Percentiles rank a stretch among this genome's conserved stretches.
phyloP scores from a whole-genome alignment of 2,888 invertebrate species.

The Vanessa cardui region DNA sequence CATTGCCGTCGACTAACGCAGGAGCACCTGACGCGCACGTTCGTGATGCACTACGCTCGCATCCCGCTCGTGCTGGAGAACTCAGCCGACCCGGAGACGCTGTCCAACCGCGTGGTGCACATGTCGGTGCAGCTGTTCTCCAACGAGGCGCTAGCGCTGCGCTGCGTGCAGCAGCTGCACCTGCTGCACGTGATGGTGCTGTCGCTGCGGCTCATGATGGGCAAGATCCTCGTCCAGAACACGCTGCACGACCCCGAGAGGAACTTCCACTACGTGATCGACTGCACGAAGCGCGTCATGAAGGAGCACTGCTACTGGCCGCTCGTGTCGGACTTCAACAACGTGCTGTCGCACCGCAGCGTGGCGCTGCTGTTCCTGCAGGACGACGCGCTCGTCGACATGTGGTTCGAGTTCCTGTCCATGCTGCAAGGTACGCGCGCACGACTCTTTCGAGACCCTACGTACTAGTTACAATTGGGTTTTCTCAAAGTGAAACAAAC shows the following conservation, averaged over 20 bases:
- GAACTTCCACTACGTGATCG: conserved; percentile 95
- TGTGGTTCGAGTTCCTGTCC: conserved; percentile 97
- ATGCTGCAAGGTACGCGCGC: conserved; percentile 94
- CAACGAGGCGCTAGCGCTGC: conserved; percentile 94
- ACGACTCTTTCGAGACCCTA: no score
- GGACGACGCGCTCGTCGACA: conserved; percentile 93
- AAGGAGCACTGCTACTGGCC: conserved; percentile 99
- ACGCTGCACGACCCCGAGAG: conserved; percentile 90
- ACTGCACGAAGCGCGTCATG: conserved; percentile 96
- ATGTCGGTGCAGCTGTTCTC: conserved; percentile 98
- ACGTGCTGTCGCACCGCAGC: conserved; percentile 95
- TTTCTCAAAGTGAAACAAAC: no score
- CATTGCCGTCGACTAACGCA: conserved; percentile 49
- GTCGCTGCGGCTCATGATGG: conserved; percentile 96
- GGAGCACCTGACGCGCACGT: conserved; percentile 96
- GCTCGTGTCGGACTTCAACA: conserved; percentile 97
- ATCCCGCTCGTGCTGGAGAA: conserved; percentile 95
- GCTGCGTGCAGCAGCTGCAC: conserved; percentile 95
- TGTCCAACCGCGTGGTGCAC: conserved; percentile 98
- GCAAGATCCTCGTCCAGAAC: conserved; percentile 93
- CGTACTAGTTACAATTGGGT: no score
- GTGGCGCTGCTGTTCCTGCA: conserved; percentile 95
- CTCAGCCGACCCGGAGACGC: conserved; percentile 93
- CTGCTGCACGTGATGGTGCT: conserved; percentile 95
- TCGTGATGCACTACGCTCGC: conserved; percentile 97